These are phyloP conservation scores for Sebastiscus albofasciatus DNA, from an alignment of 2,797 vertebrate species.

Conservation along the genomic window DNA sequence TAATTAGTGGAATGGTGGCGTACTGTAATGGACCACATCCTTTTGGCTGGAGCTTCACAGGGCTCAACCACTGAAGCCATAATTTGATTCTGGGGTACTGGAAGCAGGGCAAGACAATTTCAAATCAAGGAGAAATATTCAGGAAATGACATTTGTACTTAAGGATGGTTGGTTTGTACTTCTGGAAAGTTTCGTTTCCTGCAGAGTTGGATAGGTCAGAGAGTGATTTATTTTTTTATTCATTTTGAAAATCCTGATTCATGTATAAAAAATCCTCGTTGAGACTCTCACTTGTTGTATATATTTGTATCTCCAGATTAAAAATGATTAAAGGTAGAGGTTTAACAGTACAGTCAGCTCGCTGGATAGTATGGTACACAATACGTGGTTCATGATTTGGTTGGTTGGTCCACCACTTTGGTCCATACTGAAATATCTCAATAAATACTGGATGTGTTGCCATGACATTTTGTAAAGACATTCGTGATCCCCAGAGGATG, in stretches of 20 bases:
- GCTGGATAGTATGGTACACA: not conserved
- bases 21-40: slow-evolving; percentile 95
- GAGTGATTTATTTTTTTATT: slow-evolving; percentile 4
- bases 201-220: slow-evolving; percentile 5
- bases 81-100: slow-evolving; percentile 87
- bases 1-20: slow-evolving; percentile 88
- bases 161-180: slow-evolving; percentile 30
- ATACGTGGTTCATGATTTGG: not conserved
- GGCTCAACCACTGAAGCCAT: slow-evolving; percentile 76
- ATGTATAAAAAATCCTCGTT: slow-evolving; percentile 1
- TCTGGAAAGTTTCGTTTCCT: slow-evolving; percentile 55
- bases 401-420: not conserved
- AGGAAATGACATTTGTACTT: slow-evolving; percentile 72
- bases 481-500: not conserved
- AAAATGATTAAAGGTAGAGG: not conserved
- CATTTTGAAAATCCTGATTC: slow-evolving; percentile 23
- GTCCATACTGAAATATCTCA: not conserved
- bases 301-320: not conserved
- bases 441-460: not conserved
- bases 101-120: slow-evolving; percentile 86
- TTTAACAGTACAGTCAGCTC: not conserved
- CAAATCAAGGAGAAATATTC: slow-evolving; percentile 87
- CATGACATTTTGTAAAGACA: not conserved
- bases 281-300: not conserved
- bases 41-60: slow-evolving; percentile 87